These are phyloP conservation scores for Drosophila recens DNA, from an alignment of 2,888 invertebrate species.

Conservation along the genomic window DNA sequence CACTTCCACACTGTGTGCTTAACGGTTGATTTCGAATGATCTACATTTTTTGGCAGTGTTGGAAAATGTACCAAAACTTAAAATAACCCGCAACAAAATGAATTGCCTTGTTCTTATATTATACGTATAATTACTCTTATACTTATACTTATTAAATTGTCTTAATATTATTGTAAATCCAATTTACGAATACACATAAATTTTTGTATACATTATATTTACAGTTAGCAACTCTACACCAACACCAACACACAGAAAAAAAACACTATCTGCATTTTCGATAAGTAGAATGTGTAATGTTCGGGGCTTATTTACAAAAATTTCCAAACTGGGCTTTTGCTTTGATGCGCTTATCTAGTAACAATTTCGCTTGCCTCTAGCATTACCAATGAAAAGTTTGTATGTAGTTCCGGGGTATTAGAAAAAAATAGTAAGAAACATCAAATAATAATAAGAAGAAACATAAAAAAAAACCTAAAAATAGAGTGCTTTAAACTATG, in stretches of 20 bases:
- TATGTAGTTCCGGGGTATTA: conserved; percentile 20
- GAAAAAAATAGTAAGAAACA: too few relatives aligned
- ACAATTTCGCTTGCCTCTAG: conserved; percentile 50
- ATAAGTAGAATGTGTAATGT: conserved; percentile 26
- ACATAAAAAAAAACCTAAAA: not conserved
- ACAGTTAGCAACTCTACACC: conserved; percentile 43
- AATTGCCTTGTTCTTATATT: conserved; percentile 74
- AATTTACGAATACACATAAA: conserved; percentile 67
- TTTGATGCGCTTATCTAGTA: conserved; percentile 54
- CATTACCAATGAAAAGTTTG: conserved; percentile 28
- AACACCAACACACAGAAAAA: conserved; percentile 10
- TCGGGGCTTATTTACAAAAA: conserved; percentile 49
- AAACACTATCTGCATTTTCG: conserved; percentile 29
- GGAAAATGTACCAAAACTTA: conserved; percentile 60
- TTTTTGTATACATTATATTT: conserved; percentile 63
- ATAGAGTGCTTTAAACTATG: conserved; percentile 70
- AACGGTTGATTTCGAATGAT: conserved; percentile 24
- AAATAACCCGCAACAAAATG: conserved; percentile 35
- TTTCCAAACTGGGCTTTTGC: conserved; percentile 49
- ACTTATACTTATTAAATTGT: conserved; percentile 40
- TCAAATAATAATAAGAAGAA: too few relatives aligned
- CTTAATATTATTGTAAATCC: conserved; percentile 69
- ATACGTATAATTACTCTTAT: conserved; percentile 31
- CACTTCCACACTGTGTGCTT: conserved; percentile 25
- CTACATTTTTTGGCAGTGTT: conserved; percentile 53